These are phyloP conservation scores for Lates japonicus DNA, from an alignment of 2,797 vertebrate species.

Conservation along the genomic window DNA sequence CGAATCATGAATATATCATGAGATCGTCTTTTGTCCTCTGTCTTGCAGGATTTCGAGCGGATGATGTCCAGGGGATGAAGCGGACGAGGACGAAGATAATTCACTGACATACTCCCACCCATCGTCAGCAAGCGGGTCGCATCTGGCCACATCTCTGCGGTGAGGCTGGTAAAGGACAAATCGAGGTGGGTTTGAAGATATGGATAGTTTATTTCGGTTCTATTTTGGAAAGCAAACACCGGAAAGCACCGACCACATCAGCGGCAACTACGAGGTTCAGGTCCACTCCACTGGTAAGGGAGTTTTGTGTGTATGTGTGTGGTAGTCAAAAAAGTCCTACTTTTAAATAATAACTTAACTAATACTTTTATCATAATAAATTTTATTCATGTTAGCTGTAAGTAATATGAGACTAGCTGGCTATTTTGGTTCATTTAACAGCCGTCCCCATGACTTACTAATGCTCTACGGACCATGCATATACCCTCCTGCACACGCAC, in stretches of 20 bases:
- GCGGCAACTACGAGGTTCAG: slow-evolving; percentile 91
- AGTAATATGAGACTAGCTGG: not conserved
- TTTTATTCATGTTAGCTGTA: not conserved
- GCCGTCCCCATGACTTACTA: slow-evolving; percentile 41
- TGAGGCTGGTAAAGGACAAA: slow-evolving; percentile 85
- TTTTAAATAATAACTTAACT: too few species aligned
- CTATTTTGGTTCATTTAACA: slow-evolving; percentile 45
- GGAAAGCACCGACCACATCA: slow-evolving; percentile 93
- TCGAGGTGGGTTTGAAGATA: slow-evolving; percentile 91
- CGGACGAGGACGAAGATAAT: slow-evolving; percentile 80
- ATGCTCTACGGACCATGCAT: too few species aligned
- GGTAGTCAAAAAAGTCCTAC: too few species aligned
- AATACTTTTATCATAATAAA: too few species aligned
- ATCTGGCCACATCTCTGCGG: slow-evolving; percentile 85
- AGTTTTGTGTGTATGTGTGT: slow-evolving; percentile 1
- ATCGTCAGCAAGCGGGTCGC: slow-evolving; percentile 85
- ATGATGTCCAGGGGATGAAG: slow-evolving; percentile 67
- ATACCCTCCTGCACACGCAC: too few species aligned
- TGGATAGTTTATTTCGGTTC: too few species aligned
- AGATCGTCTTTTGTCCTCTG: not conserved
- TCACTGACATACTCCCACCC: slow-evolving; percentile 89
- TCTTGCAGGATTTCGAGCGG: slow-evolving; percentile 93
- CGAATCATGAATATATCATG: too few species aligned
- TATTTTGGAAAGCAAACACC: too few species aligned
- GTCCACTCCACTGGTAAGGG: slow-evolving; percentile 90